Conservation (phyloP, 1,140 invertebrate genomes). For the Ganaspis sp. region DNA sequence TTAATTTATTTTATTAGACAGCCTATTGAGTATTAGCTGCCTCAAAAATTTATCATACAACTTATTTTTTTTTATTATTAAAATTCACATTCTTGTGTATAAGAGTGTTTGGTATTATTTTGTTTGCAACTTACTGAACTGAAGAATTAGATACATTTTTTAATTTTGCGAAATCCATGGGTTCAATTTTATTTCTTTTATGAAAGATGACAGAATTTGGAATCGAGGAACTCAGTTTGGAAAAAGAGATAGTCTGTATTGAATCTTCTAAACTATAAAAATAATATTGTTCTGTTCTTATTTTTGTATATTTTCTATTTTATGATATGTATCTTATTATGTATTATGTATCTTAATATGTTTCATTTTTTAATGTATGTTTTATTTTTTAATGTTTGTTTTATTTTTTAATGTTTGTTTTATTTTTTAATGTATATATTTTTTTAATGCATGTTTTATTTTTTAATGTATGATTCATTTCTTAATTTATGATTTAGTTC, state of each 20-base stretch:
- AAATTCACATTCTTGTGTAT: not conserved
- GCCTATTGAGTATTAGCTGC: too few relatives aligned
- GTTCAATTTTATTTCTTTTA: slow-evolving; percentile 12
- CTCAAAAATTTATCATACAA: too few relatives aligned
- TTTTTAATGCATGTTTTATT: not conserved
- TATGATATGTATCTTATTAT: too few relatives aligned
- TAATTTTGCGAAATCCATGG: not conserved
- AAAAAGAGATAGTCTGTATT: not conserved
- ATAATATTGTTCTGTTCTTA: not conserved
- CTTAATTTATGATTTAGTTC: not conserved
- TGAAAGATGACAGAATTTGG: not conserved
- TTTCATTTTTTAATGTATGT: not conserved
- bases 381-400: not conserved
- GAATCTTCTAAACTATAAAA: not conserved
- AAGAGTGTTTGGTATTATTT: too few relatives aligned
- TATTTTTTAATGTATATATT: not conserved
- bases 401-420: not conserved
- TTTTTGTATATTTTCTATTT: not conserved
- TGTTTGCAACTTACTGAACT: not conserved
- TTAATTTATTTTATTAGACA: too few relatives aligned
- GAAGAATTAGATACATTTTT: not conserved
- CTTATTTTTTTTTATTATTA: not conserved
- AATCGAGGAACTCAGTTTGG: not conserved
- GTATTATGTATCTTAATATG: too few relatives aligned
- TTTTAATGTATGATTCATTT: not conserved